These are phyloP conservation scores for Tridacna crocea DNA, from an alignment of 2,888 invertebrate genomes.

Conservation along the genomic window DNA sequence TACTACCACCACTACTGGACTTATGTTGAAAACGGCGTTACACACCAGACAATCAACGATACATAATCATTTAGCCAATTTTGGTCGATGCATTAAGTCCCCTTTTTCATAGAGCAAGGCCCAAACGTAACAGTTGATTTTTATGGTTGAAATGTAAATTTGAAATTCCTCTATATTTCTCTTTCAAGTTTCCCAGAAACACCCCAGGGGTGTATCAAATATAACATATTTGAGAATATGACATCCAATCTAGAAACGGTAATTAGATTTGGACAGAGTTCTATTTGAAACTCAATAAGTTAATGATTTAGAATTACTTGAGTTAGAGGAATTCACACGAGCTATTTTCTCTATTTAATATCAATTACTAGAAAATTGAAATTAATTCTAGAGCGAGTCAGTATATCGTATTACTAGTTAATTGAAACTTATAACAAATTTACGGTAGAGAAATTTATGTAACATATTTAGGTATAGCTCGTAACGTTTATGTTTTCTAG, in stretches of 20 bases:
- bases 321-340: conserved; percentile 35
- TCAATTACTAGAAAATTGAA: conserved; percentile 48
- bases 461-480: conserved; percentile 15
- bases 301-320: conserved; percentile 44
- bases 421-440: conserved; percentile 45
- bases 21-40: too few relatives aligned
- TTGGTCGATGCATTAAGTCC: too few relatives aligned
- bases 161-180: conserved; percentile 18
- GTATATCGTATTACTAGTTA: conserved; percentile 47
- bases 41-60: too few relatives aligned
- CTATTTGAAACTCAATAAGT: conserved; percentile 40
- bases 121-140: conserved; percentile 14
- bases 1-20: too few relatives aligned
- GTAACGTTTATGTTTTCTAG: too few relatives aligned
- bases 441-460: conserved; percentile 34
- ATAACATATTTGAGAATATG: conserved; percentile 33
- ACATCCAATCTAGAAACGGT: conserved; percentile 35
- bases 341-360: conserved; percentile 40
- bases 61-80: too few relatives aligned
- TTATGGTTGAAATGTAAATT: background rate
- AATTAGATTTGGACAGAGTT: conserved; percentile 37
- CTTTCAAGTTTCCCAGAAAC: background rate
- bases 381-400: conserved; percentile 32
- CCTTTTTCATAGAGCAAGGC: too few relatives aligned
- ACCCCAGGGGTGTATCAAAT: conserved; percentile 42